Percentiles rank a stretch among this genome's conserved stretches.
Conservation (phyloP, 2,113 vertebrate genomes). For the Entomyzon cyanotis region DNA sequence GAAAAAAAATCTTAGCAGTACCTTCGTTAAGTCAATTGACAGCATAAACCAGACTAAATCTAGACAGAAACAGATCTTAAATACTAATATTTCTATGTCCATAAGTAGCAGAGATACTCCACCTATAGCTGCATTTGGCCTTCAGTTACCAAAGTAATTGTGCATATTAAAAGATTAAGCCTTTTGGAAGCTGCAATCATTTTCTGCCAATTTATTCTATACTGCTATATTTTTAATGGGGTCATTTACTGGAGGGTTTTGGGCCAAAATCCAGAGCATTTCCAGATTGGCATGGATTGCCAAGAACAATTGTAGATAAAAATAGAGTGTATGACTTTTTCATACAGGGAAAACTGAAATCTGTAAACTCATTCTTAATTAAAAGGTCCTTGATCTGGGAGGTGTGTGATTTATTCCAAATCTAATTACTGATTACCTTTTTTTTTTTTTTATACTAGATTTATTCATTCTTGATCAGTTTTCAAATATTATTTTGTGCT, state of each 20-base stretch:
- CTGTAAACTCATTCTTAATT: background rate
- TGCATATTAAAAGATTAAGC: background rate
- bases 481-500: background rate
- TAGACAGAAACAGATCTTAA: background rate
- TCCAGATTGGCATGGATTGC: background rate
- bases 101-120: background rate
- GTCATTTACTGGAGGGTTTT: slow-evolving; percentile 34
- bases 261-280: slow-evolving; percentile 27
- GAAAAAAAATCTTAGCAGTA: background rate
- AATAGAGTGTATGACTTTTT: background rate
- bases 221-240: slow-evolving; percentile 32
- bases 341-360: background rate
- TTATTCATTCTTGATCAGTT: background rate
- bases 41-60: background rate
- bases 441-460: background rate
- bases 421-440: background rate
- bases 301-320: slow-evolving; percentile 29
- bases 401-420: background rate
- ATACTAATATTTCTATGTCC: background rate
- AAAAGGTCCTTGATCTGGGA: background rate
- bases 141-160: background rate
- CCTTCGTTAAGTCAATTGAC: background rate
- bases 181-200: background rate
- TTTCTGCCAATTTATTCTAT: background rate
- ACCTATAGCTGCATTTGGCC: background rate